Evolutionary conservation across 2,888 invertebrate genomes (phyloP).

Genomic region (Melanostoma mellinum): DNA sequence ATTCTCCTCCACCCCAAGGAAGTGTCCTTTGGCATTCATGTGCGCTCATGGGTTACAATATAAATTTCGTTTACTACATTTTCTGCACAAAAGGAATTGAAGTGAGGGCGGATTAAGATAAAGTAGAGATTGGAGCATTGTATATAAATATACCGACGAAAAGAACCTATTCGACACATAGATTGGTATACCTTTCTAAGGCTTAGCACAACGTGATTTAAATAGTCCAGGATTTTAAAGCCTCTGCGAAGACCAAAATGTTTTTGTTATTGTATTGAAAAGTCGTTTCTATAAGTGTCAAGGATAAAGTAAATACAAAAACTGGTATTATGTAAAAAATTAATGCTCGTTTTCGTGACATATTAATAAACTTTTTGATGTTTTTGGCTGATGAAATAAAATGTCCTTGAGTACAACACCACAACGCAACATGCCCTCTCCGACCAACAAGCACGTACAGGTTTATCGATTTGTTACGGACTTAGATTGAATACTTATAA

Average conservation of each 20-base stretch:
- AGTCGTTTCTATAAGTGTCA: too few species aligned
- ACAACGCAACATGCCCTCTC: too few species aligned
- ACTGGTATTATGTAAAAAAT: too few species aligned
- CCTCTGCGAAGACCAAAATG: background rate
- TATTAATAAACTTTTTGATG: too few species aligned
- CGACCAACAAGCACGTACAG: too few species aligned
- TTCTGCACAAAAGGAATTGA: slow-evolving; percentile 54
- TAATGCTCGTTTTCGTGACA: too few species aligned
- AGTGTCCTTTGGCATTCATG: slow-evolving; percentile 56
- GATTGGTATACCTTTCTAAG: slow-evolving; percentile 5
- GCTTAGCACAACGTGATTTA: background rate
- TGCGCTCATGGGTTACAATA: slow-evolving; percentile 66
- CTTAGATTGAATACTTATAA: too few species aligned
- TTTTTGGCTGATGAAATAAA: too few species aligned
- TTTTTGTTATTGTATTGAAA: too few species aligned
- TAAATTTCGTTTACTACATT: slow-evolving; percentile 65
- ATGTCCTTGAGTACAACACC: too few species aligned
- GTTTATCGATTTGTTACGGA: too few species aligned
- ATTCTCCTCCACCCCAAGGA: slow-evolving; percentile 23
- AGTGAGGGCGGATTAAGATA: background rate
- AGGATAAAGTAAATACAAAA: too few species aligned
- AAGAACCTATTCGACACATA: slow-evolving; percentile 7
- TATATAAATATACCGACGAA: slow-evolving; percentile 9
- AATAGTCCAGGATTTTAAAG: background rate
- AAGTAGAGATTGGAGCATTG: slow-evolving; percentile 17